These are phyloP conservation scores for Pseudocheirus occidentalis DNA, from an alignment of 2,797 vertebrate species.

Conservation along the genomic window DNA sequence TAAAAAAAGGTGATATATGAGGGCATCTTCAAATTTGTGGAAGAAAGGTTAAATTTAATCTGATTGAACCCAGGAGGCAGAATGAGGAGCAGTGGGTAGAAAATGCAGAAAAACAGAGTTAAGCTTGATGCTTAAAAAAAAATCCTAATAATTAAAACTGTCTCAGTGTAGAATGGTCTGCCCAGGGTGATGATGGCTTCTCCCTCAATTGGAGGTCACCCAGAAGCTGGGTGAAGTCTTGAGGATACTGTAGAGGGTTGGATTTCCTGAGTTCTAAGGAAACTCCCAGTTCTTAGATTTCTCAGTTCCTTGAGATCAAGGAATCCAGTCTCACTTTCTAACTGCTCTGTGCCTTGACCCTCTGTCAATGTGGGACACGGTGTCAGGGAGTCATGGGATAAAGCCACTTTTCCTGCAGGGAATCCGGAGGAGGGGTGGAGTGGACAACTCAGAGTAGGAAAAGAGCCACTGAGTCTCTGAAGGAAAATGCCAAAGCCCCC, in stretches of 20 bases:
- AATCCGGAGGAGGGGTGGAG: too few species aligned
- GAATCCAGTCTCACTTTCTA: not conserved
- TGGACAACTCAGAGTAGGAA: not conserved
- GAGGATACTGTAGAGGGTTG: not conserved
- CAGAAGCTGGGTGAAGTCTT: not conserved
- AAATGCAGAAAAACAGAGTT: not conserved
- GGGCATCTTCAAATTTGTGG: not conserved
- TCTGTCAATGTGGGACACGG: not conserved
- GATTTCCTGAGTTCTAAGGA: not conserved
- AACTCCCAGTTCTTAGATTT: not conserved
- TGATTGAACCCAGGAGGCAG: not conserved
- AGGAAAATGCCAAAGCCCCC: not conserved
- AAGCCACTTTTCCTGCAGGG: not conserved
- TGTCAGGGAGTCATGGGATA: not conserved
- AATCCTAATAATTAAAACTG: not conserved
- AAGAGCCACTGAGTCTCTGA: not conserved
- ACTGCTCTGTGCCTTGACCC: not conserved
- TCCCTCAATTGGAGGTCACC: not conserved
- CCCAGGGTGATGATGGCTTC: not conserved
- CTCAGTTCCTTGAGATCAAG: not conserved
- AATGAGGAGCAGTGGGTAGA: not conserved
- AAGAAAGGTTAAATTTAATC: not conserved
- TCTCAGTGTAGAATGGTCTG: not conserved
- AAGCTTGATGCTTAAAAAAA: not conserved
- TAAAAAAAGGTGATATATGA: not conserved